Conservation (phyloP, 2,113 vertebrate genomes). For the Myotis lucifugus region DNA sequence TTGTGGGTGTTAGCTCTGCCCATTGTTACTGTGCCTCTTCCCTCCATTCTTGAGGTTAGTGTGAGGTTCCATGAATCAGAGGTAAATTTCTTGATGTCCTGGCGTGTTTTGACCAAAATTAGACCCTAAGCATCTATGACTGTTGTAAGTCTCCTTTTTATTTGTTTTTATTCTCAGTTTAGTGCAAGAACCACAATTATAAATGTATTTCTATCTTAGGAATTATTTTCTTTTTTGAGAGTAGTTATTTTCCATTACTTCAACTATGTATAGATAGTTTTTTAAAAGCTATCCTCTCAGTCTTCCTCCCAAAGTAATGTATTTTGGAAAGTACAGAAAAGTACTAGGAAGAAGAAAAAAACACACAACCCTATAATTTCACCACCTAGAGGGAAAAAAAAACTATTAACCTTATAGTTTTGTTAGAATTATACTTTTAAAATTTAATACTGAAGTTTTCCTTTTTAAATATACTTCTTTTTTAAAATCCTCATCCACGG, state of each 20-base stretch:
- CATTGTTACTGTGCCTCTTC: too few relatives aligned
- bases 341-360: conserved; percentile 43
- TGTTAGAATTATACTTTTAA: conserved; percentile 15
- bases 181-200: neutral
- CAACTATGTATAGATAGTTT: neutral
- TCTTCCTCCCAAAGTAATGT: neutral
- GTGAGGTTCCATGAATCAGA: neutral
- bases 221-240: neutral
- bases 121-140: neutral
- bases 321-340: conserved; percentile 61
- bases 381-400: neutral
- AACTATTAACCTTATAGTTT: conserved; percentile 20
- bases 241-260: conserved; percentile 12
- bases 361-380: conserved; percentile 55
- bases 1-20: neutral
- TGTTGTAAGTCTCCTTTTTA: neutral
- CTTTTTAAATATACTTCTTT: conserved; percentile 66
- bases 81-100: neutral
- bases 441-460: conserved; percentile 58
- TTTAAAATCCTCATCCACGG: neutral
- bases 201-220: neutral
- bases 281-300: neutral
- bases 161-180: neutral
- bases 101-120: neutral
- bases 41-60: neutral